These are phyloP conservation scores for Magallana ariakensis DNA, from an alignment of 1,140 invertebrate genomes.

Conservation along the genomic window DNA sequence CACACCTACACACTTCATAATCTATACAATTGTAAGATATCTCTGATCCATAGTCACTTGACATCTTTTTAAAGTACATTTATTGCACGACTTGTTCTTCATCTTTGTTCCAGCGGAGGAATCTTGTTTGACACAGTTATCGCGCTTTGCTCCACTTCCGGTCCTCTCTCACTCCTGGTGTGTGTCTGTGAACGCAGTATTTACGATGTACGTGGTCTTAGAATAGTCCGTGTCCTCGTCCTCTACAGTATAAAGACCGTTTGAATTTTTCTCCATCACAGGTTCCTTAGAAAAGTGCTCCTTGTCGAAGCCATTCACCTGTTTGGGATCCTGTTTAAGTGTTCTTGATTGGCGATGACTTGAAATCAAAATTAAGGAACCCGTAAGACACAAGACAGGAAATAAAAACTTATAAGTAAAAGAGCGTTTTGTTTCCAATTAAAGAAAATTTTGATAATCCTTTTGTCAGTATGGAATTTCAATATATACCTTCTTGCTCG, in stretches of 20 bases:
- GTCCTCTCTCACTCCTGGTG: not conserved
- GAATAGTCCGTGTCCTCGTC: conserved; percentile 23
- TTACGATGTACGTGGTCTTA: conserved; percentile 16
- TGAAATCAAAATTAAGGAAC: not conserved
- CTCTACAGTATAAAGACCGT: conserved; percentile 17
- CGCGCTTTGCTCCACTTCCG: not conserved
- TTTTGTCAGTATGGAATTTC: not conserved
- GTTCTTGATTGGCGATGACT: conserved; percentile 47
- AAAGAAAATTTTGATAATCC: too few species aligned
- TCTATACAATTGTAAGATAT: too few species aligned
- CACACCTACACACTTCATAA: too few species aligned
- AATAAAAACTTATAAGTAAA: too few species aligned
- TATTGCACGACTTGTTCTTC: too few species aligned
- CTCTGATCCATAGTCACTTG: too few species aligned
- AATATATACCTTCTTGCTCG: conserved; percentile 5
- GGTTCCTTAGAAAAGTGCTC: conserved; percentile 48
- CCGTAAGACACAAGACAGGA: too few species aligned
- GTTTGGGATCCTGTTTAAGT: conserved; percentile 46
- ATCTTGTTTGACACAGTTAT: too few species aligned
- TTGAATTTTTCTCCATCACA: conserved; percentile 43
- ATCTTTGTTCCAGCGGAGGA: too few species aligned
- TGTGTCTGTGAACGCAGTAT: not conserved
- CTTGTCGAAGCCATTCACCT: conserved; percentile 40
- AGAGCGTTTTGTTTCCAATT: too few species aligned
- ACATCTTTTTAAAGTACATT: too few species aligned